Base-by-base conservation (phyloP, 1,140 invertebrate species). In the Geopemphigus sp. region DNA sequence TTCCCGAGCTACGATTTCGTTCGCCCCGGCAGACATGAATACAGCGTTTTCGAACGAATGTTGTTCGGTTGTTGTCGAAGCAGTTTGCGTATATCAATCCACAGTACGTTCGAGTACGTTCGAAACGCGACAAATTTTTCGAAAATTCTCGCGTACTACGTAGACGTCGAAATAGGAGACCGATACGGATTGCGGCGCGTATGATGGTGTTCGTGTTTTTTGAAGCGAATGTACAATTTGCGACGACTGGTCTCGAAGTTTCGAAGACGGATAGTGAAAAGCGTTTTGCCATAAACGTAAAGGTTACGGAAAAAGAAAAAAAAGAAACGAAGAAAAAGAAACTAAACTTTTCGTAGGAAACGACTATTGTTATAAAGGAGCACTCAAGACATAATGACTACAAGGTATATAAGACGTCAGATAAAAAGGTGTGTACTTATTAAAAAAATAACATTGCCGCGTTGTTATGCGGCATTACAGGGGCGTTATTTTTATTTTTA, bases 321-420 rank as follows among this genome's bases (percentile, higher is more conserved):
- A 50, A 50, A 1, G 59, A 76, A 76, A 29, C 59, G 3, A 39
- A 39, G 8, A 39, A 39, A 39, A 39, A 39, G 8, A 39, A 39
- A 39, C 32, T 47, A 59, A 76, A 76, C 72, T 76, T 73, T 59
- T 76, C 8, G n/a, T 24, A 76, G 32, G 1, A 45, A 45, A 76
- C 29, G 29, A 57, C 54, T 1, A 76, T 76, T 76, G 56, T 76
- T 76, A 57, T 74, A 74, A 59, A 76, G 54, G 19, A 73, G 26
- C 70, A 59, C 54, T 76, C 54, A 59, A 76, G 72, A 22, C 26
- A 76, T 76, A 76, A 76, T 76, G 72, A 59, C 54, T 76, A 76
- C 56, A 59, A 76, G 72, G 32, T 76, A 76, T 76, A 76, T 50
- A 76, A 59, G n/a, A 39, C 45, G n/a, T 57, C 32, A 54, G 56